Base-by-base conservation (phyloP, 2,888 invertebrate species). In the Nipponacmea schrenckii region DNA sequence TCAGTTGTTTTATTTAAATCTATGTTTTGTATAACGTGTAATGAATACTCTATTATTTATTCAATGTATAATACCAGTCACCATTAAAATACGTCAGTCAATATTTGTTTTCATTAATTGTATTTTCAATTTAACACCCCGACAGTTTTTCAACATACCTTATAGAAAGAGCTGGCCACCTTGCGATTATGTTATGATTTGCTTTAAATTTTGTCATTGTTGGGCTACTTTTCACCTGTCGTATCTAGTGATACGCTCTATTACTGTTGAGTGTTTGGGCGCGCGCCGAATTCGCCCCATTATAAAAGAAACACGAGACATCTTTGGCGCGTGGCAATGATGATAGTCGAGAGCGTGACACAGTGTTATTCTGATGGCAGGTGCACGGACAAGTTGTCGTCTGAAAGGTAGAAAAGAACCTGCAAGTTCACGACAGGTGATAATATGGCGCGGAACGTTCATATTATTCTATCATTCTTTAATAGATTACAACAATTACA, bases 281-380 rank as follows among this genome's bases (percentile, higher is more conserved):
- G 56, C 56, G 56, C 56, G 56, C 56, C 56, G 12, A 56, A 24
- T 24, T 56, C 56, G 20, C 56, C 56, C 24, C 20, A 56, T 20
- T 24, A 56, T 56, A 56, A 56, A 24, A 56, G 56, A 56, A 56
- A 56, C 56, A 56, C 56, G 56, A 56, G 56, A 56, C 56, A 56
- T 56, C 56, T 56, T 56, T 56, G 56, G 56, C 56, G 56, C 56
- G 56, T 56, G 56, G 56, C 56, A 56, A 56, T 56, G 56, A 56
- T 56, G 56, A 24, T 20, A 56, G 56, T 24, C 10, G 56, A 56
- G 56, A 56, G 56, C 56, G 56, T 56, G 56, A 56, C 56, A 56
- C 24, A 24, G 56, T 24, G 20, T 56, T 24, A 20, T 56, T 56
- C 56, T 56, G 20, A 56, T 24, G 56, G 56, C 56, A 56, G 56